phyloP scores from a whole-genome alignment of 2,113 vertebrate species.

The Rhabdomys dilectus region DNA sequence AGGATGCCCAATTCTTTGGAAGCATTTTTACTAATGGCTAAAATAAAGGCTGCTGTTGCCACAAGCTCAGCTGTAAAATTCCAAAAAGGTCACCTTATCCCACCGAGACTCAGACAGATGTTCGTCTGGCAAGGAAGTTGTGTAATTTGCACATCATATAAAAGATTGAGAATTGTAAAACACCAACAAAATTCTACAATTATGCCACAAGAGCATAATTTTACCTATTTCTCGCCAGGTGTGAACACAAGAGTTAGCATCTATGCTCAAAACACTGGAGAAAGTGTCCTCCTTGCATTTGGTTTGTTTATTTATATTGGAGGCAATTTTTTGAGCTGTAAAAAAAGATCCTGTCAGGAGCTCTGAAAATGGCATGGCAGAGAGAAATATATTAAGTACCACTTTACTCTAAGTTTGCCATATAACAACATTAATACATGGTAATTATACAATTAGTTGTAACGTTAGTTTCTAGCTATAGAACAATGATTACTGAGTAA shows the following conservation, averaged over 20 bases:
- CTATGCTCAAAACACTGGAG: not conserved
- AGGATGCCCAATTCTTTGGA: not conserved
- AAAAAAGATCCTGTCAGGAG: slow-evolving; percentile 61
- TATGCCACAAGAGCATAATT: not conserved
- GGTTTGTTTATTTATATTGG: slow-evolving; percentile 45
- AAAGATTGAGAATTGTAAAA: not conserved
- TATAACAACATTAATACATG: slow-evolving; percentile 89
- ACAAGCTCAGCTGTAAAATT: not conserved
- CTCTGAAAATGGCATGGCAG: slow-evolving; percentile 74
- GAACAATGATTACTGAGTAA: slow-evolving; percentile 90
- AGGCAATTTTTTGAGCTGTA: slow-evolving; percentile 62
- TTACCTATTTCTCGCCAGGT: not conserved
- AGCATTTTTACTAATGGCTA: not conserved
- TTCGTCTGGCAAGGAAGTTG: too few species aligned
- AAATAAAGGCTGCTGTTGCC: not conserved
- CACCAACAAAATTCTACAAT: not conserved
- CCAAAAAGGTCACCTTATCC: slow-evolving; percentile 32
- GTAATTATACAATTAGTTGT: slow-evolving; percentile 92
- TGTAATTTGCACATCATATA: not conserved
- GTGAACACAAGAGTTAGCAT: not conserved
- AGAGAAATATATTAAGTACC: slow-evolving; percentile 81
- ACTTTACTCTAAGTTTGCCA: slow-evolving; percentile 85
- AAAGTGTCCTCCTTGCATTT: not conserved
- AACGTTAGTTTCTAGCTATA: slow-evolving; percentile 90
- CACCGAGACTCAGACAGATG: not conserved